These are phyloP conservation scores for Urocyon cinereoargenteus DNA, from an alignment of 2,797 vertebrate species.

Conservation along the genomic window DNA sequence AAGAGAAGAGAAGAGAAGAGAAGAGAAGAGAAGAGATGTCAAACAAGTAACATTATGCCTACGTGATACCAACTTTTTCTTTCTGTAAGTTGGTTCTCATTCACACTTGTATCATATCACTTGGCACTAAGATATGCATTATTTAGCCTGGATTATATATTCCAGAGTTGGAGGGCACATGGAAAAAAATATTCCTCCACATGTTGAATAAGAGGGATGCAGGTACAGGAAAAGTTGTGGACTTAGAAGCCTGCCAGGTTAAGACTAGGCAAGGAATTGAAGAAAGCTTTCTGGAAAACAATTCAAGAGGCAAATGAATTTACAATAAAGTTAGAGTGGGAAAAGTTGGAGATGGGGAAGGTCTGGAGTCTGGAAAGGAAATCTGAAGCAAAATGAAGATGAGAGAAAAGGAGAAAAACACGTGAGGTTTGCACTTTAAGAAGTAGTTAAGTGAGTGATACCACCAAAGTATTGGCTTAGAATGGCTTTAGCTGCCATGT, in stretches of 20 bases:
- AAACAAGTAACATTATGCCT: not conserved
- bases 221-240: not conserved
- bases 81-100: not conserved
- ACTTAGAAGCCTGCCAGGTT: not conserved
- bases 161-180: not conserved
- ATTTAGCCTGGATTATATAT: not conserved
- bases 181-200: not conserved
- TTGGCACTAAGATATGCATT: not conserved
- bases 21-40: not conserved
- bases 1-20: accelerated
- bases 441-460: not conserved
- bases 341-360: not conserved
- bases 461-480: not conserved
- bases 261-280: not conserved
- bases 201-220: not conserved
- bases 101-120: not conserved
- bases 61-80: not conserved
- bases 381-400: not conserved
- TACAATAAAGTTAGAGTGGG: not conserved
- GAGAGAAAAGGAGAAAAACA: not conserved
- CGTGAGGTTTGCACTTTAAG: not conserved
- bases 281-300: not conserved
- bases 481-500: not conserved
- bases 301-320: not conserved
- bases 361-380: not conserved